phyloP scores from a whole-genome alignment of 2,113 vertebrate species.

The Cygnus atratus region DNA sequence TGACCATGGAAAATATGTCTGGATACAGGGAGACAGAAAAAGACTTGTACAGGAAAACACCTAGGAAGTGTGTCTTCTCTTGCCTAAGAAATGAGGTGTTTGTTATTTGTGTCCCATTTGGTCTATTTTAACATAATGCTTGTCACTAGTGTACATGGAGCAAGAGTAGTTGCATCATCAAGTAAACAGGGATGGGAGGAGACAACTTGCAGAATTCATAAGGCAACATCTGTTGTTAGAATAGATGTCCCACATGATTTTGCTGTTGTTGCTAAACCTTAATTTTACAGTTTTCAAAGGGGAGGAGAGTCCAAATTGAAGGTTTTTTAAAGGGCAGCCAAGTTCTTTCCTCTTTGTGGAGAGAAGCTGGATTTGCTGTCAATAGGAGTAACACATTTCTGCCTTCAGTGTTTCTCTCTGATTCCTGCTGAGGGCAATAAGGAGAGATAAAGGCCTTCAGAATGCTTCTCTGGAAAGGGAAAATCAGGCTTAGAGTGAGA shows the following conservation, averaged over 20 bases:
- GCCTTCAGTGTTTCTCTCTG: background rate
- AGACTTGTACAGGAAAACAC: background rate
- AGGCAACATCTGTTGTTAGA: background rate
- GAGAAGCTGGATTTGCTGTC: background rate
- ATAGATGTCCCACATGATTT: background rate
- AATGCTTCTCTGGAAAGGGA: background rate
- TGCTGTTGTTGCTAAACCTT: background rate
- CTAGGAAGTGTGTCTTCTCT: background rate
- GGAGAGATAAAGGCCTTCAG: background rate
- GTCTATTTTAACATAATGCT: background rate
- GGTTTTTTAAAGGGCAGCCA: background rate
- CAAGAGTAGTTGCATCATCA: background rate
- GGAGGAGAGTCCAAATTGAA: background rate
- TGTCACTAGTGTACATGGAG: background rate
- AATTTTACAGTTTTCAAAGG: background rate
- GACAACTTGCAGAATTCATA: background rate
- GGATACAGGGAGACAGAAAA: background rate
- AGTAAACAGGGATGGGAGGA: background rate
- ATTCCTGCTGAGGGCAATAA: background rate
- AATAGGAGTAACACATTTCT: background rate
- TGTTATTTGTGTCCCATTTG: background rate
- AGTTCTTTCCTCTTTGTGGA: background rate
- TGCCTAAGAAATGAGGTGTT: background rate
- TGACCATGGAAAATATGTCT: background rate
- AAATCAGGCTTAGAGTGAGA: background rate